Evolutionary conservation across 2,113 vertebrate species (phyloP), one percentile per base, ranked within the genome.

Genomic region (Stigmatopora argus): DNA sequence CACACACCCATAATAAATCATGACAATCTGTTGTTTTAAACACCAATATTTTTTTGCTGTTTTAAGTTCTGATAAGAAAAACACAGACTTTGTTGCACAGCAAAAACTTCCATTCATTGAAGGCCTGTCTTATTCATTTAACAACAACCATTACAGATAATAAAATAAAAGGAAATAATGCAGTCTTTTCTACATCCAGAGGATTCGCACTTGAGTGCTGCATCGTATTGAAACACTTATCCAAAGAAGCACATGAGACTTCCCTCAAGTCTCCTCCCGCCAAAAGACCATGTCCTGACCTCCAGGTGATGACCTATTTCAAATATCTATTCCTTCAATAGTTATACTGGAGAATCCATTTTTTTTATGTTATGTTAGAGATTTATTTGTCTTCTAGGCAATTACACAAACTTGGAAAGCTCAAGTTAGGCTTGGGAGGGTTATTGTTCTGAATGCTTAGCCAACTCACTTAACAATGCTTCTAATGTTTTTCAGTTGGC

Each of bases 141-240:
- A 23, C 21, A 21, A 8, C 12, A 48, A 15, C 14, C 15, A 3
- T 48, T 15, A 23, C 4, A 11, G 13, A 53, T 53, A 14, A 13
- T 10, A 53, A 53, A 26, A 7, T 13, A 10, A 21, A 11, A 11
- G 11, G 21, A 53, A 12, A 53, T 13, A 19, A 26, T 53, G n/a
- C 2, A n/a, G 49, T 52, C 18, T 31, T 56, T 31, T 31, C 9
- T 66, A 1, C 66, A 2, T 75, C 17, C 79, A 99, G 96, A 78
- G 92, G 89, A 66, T 90, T 87, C 74, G 71, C 84, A 34, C 62
- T 99, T 15, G 67, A 74, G 45, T 89, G 81, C 67, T 98, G 95
- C 64, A 94, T 98, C 13, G 89, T 98, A 88, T 88, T 97, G 72
- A 97, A 94, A 80, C 96, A 99, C 75, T 73, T 98, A 66, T 92